These are phyloP conservation scores for Cenopis cana DNA, from an alignment of 2,888 invertebrate species.

Conservation along the genomic window DNA sequence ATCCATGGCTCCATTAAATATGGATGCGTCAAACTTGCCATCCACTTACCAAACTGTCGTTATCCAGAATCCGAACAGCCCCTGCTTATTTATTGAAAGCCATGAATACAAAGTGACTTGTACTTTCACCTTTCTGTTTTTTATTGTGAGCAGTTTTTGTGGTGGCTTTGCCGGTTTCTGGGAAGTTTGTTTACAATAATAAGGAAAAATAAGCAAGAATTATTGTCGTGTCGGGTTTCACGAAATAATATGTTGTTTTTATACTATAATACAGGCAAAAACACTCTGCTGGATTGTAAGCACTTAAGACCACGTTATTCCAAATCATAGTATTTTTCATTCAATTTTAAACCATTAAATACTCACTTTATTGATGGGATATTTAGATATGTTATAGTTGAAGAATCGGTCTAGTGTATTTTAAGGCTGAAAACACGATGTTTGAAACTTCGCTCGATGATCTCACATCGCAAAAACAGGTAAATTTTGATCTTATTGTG, in stretches of 20 bases:
- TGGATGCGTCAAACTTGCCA: constrained; percentile 37
- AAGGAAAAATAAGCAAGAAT: not conserved
- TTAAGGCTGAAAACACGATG: no score
- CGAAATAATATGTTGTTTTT: not conserved
- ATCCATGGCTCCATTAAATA: constrained; percentile 37
- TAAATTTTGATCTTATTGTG: no score
- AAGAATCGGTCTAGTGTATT: no score
- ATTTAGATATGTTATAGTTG: no score
- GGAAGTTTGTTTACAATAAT: constrained; percentile 15
- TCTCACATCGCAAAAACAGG: no score
- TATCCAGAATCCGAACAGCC: constrained; percentile 22
- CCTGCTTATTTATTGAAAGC: constrained; percentile 46
- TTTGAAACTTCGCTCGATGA: no score
- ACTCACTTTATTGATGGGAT: no score
- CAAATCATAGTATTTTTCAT: no score
- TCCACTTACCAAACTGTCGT: constrained; percentile 43
- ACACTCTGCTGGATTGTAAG: no score
- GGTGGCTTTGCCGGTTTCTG: constrained; percentile 11
- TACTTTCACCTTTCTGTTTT: constrained; percentile 32
- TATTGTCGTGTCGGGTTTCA: not conserved
- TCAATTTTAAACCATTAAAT: no score
- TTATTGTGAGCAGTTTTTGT: constrained; percentile 37
- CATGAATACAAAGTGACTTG: constrained; percentile 45
- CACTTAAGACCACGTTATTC: no score
- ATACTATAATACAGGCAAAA: no score